These are phyloP conservation scores for Plectropomus leopardus DNA, from an alignment of 2,113 vertebrate species.

Conservation along the genomic window DNA sequence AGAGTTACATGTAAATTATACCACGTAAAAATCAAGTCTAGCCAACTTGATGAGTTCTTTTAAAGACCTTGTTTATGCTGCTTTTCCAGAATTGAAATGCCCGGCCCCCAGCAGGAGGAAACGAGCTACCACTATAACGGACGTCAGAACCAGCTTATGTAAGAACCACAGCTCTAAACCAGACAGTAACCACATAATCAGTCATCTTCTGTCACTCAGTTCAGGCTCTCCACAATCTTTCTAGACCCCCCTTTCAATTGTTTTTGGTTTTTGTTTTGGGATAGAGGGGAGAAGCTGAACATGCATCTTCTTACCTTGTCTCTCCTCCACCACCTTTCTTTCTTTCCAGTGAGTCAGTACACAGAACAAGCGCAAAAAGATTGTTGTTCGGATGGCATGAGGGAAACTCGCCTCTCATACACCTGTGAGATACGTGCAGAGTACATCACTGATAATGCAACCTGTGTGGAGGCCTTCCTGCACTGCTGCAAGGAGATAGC, in stretches of 20 bases:
- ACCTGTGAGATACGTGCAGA: slow-evolving; percentile 78
- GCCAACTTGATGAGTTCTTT: background rate
- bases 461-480: slow-evolving; percentile 86
- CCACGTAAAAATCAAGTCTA: background rate
- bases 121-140: slow-evolving; percentile 60
- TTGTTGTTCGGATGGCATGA: slow-evolving; percentile 90
- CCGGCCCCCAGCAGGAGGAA: slow-evolving; percentile 38
- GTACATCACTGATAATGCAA: slow-evolving; percentile 80
- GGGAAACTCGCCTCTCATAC: slow-evolving; percentile 80
- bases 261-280: too few species aligned
- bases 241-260: too few species aligned
- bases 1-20: background rate
- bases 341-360: slow-evolving; percentile 81
- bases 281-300: background rate
- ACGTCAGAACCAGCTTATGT: slow-evolving; percentile 74
- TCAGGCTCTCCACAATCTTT: too few species aligned
- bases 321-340: background rate
- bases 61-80: background rate
- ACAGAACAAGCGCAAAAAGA: slow-evolving; percentile 11
- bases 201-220: background rate
- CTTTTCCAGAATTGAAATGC: slow-evolving; percentile 78
- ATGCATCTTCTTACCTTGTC: background rate
- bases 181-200: accelerated
- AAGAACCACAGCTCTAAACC: slow-evolving; percentile 6
- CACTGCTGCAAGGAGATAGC: slow-evolving; percentile 86